Conservation (phyloP, 2,888 invertebrate genomes). For the Drosophila greeni region DNA sequence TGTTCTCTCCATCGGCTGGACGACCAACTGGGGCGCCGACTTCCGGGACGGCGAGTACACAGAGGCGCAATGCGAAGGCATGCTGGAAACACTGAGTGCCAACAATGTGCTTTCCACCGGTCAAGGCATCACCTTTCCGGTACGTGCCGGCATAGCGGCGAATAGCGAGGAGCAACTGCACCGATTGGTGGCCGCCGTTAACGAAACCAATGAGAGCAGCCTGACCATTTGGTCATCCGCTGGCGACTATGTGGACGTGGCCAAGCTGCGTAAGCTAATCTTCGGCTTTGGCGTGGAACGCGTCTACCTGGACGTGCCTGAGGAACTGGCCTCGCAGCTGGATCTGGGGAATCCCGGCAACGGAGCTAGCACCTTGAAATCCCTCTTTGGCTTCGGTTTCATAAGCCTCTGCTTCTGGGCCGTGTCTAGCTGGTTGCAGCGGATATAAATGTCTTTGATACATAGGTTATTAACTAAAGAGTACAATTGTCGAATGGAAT, state of each 20-base stretch:
- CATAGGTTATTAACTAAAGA: neutral
- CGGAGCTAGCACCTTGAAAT: constrained; percentile 46
- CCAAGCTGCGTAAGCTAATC: constrained; percentile 84
- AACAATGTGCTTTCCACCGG: constrained; percentile 78
- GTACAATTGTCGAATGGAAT: neutral
- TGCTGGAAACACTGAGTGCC: constrained; percentile 82
- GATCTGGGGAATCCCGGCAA: constrained; percentile 59
- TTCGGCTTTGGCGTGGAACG: constrained; percentile 83
- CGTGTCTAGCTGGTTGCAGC: constrained; percentile 62
- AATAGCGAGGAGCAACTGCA: constrained; percentile 83
- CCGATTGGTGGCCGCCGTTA: constrained; percentile 80
- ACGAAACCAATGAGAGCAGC: constrained; percentile 79
- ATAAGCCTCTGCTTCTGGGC: constrained; percentile 68
- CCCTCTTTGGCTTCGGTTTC: constrained; percentile 64
- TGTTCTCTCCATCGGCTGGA: constrained; percentile 91
- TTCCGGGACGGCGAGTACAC: constrained; percentile 82
- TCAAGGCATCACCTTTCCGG: constrained; percentile 90
- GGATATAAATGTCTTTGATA: constrained; percentile 2
- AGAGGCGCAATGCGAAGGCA: constrained; percentile 83
- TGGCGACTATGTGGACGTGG: constrained; percentile 84
- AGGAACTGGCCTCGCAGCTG: constrained; percentile 81
- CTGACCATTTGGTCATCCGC: constrained; percentile 89
- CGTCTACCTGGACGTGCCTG: constrained; percentile 89
- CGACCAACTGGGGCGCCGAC: constrained; percentile 83
- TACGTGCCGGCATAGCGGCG: constrained; percentile 85